Evolutionary conservation across 2,113 vertebrate species (phyloP), one percentile per base, ranked within the genome.

Genomic region (Mirounga angustirostris): DNA sequence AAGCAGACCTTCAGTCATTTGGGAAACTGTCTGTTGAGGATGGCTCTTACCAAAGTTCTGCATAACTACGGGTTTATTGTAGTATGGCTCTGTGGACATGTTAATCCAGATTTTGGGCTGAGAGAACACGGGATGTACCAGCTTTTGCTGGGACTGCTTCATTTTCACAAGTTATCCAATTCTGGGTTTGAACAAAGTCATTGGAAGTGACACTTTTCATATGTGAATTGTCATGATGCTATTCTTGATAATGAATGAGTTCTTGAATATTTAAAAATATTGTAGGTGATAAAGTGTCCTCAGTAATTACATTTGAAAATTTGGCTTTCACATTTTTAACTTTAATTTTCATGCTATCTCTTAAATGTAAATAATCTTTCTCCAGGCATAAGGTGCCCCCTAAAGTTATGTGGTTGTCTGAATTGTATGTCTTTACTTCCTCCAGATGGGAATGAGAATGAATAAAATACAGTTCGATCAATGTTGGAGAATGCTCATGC

Each of bases 191-290:
- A 96, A 94, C 13, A n/a, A 95, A 95, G 56, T 96, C 86, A 97
- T 33, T 73, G 63, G 56, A 89, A 81, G 58, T 83, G 86, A 95
- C 86, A 87, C 52, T 98, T 95, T 96, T 91, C 87, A 88, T 76
- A 67, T 54, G 26, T 82, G 63, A 89, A 97, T 90, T 94, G 76
- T 92, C 92, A 86, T 13, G 88, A 85, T 92, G 88, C 63, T 85
- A 71, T 97, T 96, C 63, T 83, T 91, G 83, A 94, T 33, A 63
- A 71, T 30, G 50, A 92, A 71, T 95, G 58, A 88, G 50, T 88
- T 97, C 59, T 58, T 96, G 79, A 95, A 95, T 94, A 96, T 92
- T 96, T 96, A 79, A 96, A 98, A 97, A 95, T 92, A 93, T 24
- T 88, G 52, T 86, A 92, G 63, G 59, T 97, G 90, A 96, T 88